Percentiles rank a stretch among this genome's conserved stretches.
Evolutionary conservation across 2,113 vertebrate genomes (phyloP).

Genomic region (Stercorarius parasiticus): DNA sequence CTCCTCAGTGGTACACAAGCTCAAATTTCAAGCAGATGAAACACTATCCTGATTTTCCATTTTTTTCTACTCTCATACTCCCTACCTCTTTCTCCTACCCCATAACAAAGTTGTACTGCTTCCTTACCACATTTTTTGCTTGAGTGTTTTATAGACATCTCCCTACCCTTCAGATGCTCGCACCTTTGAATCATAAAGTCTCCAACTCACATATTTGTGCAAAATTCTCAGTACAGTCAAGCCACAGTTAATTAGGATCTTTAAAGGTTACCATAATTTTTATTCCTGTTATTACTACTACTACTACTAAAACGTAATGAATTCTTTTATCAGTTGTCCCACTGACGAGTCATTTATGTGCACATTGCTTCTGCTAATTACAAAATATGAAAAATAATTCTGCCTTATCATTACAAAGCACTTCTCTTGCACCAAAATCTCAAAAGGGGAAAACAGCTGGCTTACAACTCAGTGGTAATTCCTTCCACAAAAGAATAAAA

Average conservation of each 20-base stretch:
- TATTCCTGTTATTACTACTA: background rate
- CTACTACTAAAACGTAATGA: background rate
- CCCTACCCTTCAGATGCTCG: background rate
- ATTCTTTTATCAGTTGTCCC: background rate
- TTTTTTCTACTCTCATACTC: background rate
- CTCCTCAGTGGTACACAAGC: background rate
- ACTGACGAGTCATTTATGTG: background rate
- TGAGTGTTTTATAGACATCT: background rate
- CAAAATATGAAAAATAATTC: background rate
- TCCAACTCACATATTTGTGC: background rate
- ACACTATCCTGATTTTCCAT: background rate
- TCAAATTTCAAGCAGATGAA: background rate
- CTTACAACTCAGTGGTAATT: background rate
- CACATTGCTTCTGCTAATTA: background rate
- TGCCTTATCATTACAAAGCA: background rate
- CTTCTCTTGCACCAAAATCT: background rate
- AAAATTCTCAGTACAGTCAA: background rate
- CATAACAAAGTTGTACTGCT: background rate
- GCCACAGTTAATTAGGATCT: background rate
- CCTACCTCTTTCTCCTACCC: background rate
- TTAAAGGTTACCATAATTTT: background rate
- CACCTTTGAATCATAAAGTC: background rate
- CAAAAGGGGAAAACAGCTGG: background rate
- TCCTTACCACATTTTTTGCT: background rate
- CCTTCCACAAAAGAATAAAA: background rate